These are phyloP conservation scores for Pocillopora damicornis DNA, from an alignment of 64 coral and sea anemone genomes.

Conservation along the genomic window DNA sequence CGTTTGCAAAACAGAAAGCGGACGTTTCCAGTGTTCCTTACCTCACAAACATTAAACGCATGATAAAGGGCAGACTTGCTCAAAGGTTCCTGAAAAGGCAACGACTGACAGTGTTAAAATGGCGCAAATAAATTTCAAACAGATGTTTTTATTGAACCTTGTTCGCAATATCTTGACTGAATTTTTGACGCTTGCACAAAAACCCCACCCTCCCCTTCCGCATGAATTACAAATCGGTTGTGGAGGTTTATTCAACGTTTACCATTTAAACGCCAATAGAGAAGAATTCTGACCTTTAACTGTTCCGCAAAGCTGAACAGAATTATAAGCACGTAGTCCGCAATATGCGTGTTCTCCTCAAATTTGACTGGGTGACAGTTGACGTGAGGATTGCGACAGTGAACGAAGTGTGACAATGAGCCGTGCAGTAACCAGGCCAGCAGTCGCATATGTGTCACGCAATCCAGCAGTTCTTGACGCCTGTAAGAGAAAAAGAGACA, in stretches of 20 bases:
- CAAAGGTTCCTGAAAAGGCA: slow-evolving; percentile 67
- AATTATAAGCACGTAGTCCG: slow-evolving; percentile 84
- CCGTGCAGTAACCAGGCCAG: slow-evolving; percentile 86
- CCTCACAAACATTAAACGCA: slow-evolving; percentile 89
- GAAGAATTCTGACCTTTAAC: slow-evolving; percentile 31
- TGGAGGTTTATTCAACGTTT: neutral
- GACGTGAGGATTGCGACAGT: slow-evolving; percentile 65
- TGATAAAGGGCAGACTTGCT: slow-evolving; percentile 85
- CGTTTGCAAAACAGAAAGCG: no score
- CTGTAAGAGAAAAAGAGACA: slow-evolving; percentile 17
- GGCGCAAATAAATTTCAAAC: no score
- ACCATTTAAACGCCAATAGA: neutral
- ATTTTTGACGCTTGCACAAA: no score
- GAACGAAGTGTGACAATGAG: slow-evolving; percentile 76
- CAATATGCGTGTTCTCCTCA: slow-evolving; percentile 82
- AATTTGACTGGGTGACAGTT: slow-evolving; percentile 79
- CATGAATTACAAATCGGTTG: neutral
- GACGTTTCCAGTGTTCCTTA: neutral
- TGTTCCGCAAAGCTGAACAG: slow-evolving; percentile 90
- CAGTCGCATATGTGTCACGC: slow-evolving; percentile 81
- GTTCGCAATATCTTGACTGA: no score
- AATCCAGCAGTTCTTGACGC: slow-evolving; percentile 72
- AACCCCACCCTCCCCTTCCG: no score
- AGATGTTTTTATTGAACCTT: no score
- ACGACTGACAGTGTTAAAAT: neutral